These are phyloP conservation scores for Sardinella longiceps DNA, from an alignment of 2,797 vertebrate species.

Conservation along the genomic window DNA sequence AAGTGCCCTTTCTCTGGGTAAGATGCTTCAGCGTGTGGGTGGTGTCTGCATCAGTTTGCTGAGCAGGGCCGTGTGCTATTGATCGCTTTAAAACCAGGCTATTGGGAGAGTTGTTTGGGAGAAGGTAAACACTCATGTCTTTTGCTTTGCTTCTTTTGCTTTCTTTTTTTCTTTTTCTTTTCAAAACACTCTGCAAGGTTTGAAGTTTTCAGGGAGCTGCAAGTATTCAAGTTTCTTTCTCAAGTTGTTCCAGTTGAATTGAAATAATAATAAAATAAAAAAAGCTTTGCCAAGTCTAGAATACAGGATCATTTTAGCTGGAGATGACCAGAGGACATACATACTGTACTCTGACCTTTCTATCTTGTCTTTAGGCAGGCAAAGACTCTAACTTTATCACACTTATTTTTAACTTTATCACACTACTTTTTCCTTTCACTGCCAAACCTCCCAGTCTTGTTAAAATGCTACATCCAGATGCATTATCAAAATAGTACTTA, in stretches of 20 bases:
- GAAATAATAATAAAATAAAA: not conserved
- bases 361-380: not conserved
- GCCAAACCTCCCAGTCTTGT: not conserved
- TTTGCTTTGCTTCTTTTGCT: no score
- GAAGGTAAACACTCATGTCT: not conserved
- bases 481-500: not conserved
- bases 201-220: constrained; percentile 2
- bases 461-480: not conserved
- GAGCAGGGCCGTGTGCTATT: not conserved
- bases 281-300: not conserved
- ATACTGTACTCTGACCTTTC: not conserved
- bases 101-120: not conserved
- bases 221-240: not conserved
- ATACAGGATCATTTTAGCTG: not conserved
- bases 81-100: not conserved
- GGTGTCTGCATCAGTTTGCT: not conserved
- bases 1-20: not conserved
- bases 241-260: not conserved
- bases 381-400: no score
- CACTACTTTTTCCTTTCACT: not conserved
- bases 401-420: no score
- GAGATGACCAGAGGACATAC: no score
- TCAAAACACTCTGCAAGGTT: not conserved
- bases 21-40: not conserved
- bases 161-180: not conserved